Evolutionary conservation across 2,888 invertebrate genomes (phyloP).

Genomic region (Iphiclides podalirius): DNA sequence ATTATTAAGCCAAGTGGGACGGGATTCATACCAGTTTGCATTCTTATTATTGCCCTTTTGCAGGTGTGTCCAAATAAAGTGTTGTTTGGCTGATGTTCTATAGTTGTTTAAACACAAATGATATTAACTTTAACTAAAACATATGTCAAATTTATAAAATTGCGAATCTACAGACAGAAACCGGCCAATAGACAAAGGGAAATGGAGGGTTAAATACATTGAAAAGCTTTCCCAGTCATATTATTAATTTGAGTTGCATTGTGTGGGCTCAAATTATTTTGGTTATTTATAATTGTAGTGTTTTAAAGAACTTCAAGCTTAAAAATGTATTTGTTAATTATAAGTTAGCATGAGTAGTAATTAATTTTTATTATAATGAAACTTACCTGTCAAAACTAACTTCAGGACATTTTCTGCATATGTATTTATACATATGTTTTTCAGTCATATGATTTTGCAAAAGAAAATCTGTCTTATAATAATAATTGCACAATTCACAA

Average conservation of each 20-base stretch:
- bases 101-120: slow-evolving; percentile 1
- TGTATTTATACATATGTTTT: slow-evolving; percentile 69
- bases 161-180: too few relatives aligned
- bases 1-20: slow-evolving; percentile 48
- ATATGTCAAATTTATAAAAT: too few relatives aligned
- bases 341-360: too few relatives aligned
- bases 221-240: too few relatives aligned
- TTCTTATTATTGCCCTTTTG: slow-evolving; percentile 45
- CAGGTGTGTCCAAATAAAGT: slow-evolving; percentile 56
- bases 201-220: too few relatives aligned
- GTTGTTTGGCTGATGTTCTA: slow-evolving; percentile 63
- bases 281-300: too few relatives aligned
- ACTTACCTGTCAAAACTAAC: slow-evolving; percentile 64
- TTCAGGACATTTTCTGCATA: slow-evolving; percentile 68
- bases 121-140: too few relatives aligned
- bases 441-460: slow-evolving; percentile 64
- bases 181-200: too few relatives aligned
- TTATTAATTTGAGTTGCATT: too few relatives aligned
- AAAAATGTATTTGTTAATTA: too few relatives aligned
- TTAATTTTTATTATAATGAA: not conserved
- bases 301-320: too few relatives aligned
- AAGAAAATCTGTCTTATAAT: slow-evolving; percentile 63
- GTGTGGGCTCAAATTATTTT: too few relatives aligned
- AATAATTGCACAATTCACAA: slow-evolving; percentile 59
- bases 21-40: slow-evolving; percentile 44